Conservation (phyloP, 2,113 vertebrate genomes). For the Lathamus discolor region DNA sequence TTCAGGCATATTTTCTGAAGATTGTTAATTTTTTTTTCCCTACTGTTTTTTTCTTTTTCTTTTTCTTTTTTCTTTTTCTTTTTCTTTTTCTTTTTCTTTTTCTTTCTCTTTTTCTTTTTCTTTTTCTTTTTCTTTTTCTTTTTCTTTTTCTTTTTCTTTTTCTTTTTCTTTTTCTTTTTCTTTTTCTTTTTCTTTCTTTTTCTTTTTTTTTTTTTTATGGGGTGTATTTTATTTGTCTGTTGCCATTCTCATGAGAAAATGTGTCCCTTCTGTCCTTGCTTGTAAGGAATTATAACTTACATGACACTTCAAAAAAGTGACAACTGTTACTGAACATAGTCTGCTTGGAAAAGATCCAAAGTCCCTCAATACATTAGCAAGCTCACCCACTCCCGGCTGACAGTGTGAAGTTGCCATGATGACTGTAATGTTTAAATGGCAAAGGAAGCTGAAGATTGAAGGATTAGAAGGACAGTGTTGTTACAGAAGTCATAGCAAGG, state of each 20-base stretch:
- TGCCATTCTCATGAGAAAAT: background rate
- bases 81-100: background rate
- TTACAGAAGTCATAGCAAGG: background rate
- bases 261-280: background rate
- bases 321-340: background rate
- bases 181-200: background rate
- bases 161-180: background rate
- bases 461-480: background rate
- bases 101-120: too few species aligned
- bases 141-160: background rate
- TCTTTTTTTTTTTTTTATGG: background rate
- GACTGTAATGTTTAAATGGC: background rate
- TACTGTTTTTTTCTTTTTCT: background rate
- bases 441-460: background rate
- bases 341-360: background rate
- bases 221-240: background rate
- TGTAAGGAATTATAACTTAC: background rate
- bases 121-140: background rate
- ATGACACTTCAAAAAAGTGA: background rate
- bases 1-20: background rate
- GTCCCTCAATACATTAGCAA: background rate
- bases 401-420: background rate
- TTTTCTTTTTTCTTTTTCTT: background rate
- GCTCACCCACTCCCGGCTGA: background rate
- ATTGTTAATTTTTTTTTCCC: background rate